Percentiles rank a stretch among this genome's conserved stretches.
Evolutionary conservation across 2,888 invertebrate genomes (phyloP).

Genomic region (Dynastes maya): DNA sequence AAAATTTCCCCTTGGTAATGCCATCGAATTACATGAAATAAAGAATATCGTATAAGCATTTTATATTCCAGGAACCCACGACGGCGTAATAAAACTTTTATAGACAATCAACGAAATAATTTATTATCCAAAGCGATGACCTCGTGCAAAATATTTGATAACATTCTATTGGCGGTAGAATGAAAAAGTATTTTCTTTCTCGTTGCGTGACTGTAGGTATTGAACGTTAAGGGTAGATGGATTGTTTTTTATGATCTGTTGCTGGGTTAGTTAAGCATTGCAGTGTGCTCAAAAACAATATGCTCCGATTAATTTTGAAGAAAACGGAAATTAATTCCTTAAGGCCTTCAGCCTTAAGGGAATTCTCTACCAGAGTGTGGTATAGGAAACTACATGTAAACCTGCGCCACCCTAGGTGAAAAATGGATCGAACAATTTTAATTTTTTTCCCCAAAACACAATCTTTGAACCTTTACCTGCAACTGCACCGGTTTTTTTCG

Average conservation of each 20-base stretch:
- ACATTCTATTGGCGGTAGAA: background rate
- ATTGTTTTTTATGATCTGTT: background rate
- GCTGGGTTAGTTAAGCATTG: background rate
- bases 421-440: no score
- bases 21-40: background rate
- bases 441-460: no score
- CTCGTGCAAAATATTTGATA: constrained; percentile 7
- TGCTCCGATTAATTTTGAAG: no score
- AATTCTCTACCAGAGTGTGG: no score
- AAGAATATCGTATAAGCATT: background rate
- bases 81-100: constrained; percentile 15
- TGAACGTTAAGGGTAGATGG: background rate
- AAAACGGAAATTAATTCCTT: no score
- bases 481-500: no score
- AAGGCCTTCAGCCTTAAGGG: no score
- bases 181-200: constrained; percentile 1
- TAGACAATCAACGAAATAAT: constrained; percentile 7
- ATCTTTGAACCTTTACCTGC: no score
- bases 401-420: no score
- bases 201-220: background rate
- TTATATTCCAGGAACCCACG: background rate
- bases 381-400: no score
- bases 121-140: constrained; percentile 11
- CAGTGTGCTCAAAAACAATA: no score
- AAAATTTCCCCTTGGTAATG: no score